phyloP scores from a whole-genome alignment of 2,888 invertebrate species.

The Epirrita christyi region DNA sequence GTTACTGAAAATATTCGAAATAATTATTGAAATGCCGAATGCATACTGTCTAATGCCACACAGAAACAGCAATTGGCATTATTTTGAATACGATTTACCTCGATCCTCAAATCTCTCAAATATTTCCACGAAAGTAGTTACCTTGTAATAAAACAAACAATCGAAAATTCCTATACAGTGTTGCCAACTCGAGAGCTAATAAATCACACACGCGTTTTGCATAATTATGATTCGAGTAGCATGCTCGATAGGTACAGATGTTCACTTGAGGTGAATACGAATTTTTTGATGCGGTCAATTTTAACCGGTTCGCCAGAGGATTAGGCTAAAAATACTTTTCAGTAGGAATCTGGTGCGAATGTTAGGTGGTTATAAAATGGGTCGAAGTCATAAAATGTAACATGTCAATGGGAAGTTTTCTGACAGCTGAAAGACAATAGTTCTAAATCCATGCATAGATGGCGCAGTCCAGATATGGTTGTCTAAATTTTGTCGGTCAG shows the following conservation, averaged over 20 bases:
- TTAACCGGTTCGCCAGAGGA: constrained; percentile 15
- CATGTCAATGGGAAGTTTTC: no score
- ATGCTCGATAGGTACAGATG: constrained; percentile 27
- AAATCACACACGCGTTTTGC: constrained; percentile 45
- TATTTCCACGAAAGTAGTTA: constrained; percentile 43
- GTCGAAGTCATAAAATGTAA: not conserved
- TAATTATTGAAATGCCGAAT: constrained; percentile 19
- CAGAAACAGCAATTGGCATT: constrained; percentile 11
- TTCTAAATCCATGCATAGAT: no score
- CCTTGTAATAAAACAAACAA: constrained; percentile 40
- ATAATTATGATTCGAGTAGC: constrained; percentile 42
- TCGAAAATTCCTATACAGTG: constrained; percentile 41
- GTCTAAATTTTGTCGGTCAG: no score
- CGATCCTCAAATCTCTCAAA: constrained; percentile 37
- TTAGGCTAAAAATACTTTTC: constrained; percentile 2
- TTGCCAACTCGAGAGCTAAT: constrained; percentile 46
- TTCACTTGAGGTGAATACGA: constrained; percentile 31
- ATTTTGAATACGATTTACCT: constrained; percentile 33
- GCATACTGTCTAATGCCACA: constrained; percentile 18
- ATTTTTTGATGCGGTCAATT: constrained; percentile 18
- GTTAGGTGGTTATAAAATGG: not conserved
- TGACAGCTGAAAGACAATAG: no score
- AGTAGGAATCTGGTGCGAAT: not conserved
- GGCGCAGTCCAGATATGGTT: no score
- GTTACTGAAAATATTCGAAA: not conserved